Conservation (phyloP, 1,140 invertebrate species). For the Neodiprion lecontei region DNA sequence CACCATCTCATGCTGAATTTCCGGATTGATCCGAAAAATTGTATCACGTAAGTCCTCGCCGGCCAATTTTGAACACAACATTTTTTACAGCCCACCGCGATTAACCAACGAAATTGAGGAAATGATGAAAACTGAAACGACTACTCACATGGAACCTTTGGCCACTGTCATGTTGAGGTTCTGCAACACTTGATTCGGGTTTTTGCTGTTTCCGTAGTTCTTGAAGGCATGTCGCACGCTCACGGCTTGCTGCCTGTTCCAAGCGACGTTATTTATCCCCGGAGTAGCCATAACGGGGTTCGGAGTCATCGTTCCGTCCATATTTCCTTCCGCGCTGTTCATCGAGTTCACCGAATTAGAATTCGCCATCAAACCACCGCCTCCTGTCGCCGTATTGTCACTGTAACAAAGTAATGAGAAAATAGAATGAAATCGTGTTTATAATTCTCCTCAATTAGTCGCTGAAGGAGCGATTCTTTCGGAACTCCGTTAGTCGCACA, state of each 20-base stretch:
- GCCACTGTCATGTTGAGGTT: slow-evolving; percentile 90
- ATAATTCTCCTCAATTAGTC: no score
- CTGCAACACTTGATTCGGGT: slow-evolving; percentile 81
- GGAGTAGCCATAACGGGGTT: slow-evolving; percentile 46
- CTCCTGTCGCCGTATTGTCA: slow-evolving; percentile 39
- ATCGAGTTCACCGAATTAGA: slow-evolving; percentile 33
- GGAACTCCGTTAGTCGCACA: no score
- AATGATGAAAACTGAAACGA: no score
- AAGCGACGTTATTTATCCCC: slow-evolving; percentile 54
- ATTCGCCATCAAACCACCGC: slow-evolving; percentile 31
- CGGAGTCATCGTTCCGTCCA: slow-evolving; percentile 34
- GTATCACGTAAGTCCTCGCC: no score
- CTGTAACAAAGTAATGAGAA: slow-evolving; percentile 26
- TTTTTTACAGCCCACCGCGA: no score
- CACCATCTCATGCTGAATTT: no score
- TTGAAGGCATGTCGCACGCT: slow-evolving; percentile 86
- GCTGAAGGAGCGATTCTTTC: no score
- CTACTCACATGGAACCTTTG: slow-evolving; percentile 89
- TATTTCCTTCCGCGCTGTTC: slow-evolving; percentile 34
- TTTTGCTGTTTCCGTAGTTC: slow-evolving; percentile 83
- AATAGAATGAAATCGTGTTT: background rate
- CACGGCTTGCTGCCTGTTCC: slow-evolving; percentile 79
- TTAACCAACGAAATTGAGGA: no score
- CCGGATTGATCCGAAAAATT: no score
- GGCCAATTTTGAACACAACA: no score